phyloP scores from a whole-genome alignment of 2,888 invertebrate genomes.

The Tolmerus cingulatus region DNA sequence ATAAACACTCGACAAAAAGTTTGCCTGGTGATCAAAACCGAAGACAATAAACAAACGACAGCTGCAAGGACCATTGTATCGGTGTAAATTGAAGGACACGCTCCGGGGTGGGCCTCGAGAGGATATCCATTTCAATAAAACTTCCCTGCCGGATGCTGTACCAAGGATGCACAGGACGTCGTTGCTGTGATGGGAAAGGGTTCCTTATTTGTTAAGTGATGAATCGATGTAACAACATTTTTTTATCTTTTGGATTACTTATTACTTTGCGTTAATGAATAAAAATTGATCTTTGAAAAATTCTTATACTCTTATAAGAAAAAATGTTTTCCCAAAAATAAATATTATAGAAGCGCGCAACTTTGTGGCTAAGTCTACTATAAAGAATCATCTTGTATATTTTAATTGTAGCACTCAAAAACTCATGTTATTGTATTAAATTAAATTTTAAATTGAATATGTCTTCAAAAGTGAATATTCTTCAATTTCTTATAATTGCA shows the following conservation, averaged over 20 bases:
- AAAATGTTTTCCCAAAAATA: too few species aligned
- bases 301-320: too few species aligned
- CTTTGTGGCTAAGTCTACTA: too few species aligned
- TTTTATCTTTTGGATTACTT: neutral
- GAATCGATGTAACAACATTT: neutral
- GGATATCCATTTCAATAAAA: constrained; percentile 26
- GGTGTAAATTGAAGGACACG: constrained; percentile 16
- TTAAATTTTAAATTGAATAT: too few species aligned
- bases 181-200: neutral
- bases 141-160: neutral
- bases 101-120: neutral
- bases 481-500: too few species aligned
- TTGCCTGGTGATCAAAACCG: constrained; percentile 34
- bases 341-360: too few species aligned
- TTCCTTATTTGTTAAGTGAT: neutral
- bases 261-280: neutral
- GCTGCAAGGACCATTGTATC: constrained; percentile 19
- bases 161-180: neutral
- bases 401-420: too few species aligned
- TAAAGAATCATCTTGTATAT: too few species aligned
- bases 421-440: too few species aligned
- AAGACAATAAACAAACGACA: constrained; percentile 33
- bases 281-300: too few species aligned
- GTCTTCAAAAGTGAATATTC: too few species aligned
- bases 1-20: constrained; percentile 41